phyloP scores from a whole-genome alignment of 1,140 invertebrate species.

The Antheraea mylitta region DNA sequence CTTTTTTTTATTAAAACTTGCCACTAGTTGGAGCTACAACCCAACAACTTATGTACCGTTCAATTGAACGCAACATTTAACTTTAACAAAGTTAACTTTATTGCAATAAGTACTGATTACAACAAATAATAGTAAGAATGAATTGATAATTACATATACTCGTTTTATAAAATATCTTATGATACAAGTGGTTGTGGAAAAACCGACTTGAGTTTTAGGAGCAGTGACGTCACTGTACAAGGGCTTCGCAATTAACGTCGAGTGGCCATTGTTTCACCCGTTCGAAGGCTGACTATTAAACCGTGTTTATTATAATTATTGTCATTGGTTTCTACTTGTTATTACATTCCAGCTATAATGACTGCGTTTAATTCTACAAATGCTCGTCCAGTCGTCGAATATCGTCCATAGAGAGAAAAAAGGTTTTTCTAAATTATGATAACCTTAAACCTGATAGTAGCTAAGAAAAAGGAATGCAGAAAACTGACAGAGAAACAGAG shows the following conservation, averaged over 20 bases:
- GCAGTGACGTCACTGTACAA: not conserved
- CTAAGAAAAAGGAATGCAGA: too few species aligned
- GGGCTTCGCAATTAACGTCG: not conserved
- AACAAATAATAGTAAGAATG: too few species aligned
- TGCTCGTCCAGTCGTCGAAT: not conserved
- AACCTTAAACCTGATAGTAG: too few species aligned
- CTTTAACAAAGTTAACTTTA: too few species aligned
- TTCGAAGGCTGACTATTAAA: not conserved
- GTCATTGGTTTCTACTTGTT: not conserved
- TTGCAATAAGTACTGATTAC: too few species aligned
- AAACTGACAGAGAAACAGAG: too few species aligned
- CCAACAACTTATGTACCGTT: too few species aligned
- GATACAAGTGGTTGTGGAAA: not conserved
- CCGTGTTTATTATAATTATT: not conserved
- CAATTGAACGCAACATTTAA: too few species aligned
- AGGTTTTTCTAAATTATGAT: too few species aligned
- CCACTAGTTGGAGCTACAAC: too few species aligned
- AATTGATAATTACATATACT: not conserved
- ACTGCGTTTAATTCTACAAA: not conserved
- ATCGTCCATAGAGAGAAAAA: too few species aligned
- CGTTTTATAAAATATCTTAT: not conserved
- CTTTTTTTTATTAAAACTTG: too few species aligned
- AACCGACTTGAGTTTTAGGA: not conserved
- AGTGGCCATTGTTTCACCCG: not conserved
- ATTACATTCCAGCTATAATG: not conserved